Percentiles rank a stretch among this genome's conserved stretches.
These are phyloP conservation scores for Ochlodes sylvanus DNA, from an alignment of 2,888 invertebrate species.

Conservation along the genomic window DNA sequence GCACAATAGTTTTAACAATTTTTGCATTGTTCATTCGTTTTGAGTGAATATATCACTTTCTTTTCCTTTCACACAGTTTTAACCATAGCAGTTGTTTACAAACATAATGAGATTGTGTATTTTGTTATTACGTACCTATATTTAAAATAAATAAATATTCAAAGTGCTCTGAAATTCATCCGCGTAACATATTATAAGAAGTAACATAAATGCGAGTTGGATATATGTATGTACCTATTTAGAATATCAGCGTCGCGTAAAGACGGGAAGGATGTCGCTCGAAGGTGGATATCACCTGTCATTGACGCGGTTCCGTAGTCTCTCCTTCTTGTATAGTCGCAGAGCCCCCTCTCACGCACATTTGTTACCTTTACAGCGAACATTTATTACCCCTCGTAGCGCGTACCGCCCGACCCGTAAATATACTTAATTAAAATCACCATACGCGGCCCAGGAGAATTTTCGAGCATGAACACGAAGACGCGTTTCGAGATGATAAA, in stretches of 20 bases:
- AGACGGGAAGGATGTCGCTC: slow-evolving; percentile 65
- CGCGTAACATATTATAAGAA: neutral
- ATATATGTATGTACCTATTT: too few species aligned
- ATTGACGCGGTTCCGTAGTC: slow-evolving; percentile 45
- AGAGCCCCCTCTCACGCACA: slow-evolving; percentile 55
- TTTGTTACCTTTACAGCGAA: slow-evolving; percentile 75
- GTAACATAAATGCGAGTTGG: slow-evolving; percentile 43
- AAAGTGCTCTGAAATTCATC: slow-evolving; percentile 1
- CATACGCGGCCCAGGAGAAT: slow-evolving; percentile 66
- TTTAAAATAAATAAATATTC: too few species aligned
- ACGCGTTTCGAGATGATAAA: slow-evolving; percentile 60
- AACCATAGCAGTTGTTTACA: too few species aligned
- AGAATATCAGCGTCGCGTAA: slow-evolving; percentile 55
- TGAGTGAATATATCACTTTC: too few species aligned
- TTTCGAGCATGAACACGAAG: slow-evolving; percentile 60
- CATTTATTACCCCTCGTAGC: slow-evolving; percentile 69
- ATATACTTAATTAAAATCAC: slow-evolving; percentile 82
- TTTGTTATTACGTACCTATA: too few species aligned
- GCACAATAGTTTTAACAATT: too few species aligned
- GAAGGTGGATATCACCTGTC: slow-evolving; percentile 68
- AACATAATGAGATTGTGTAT: too few species aligned
- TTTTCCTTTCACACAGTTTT: too few species aligned
- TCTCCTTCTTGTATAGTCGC: slow-evolving; percentile 21
- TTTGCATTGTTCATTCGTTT: too few species aligned
- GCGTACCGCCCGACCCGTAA: slow-evolving; percentile 67